Evolutionary conservation across 2,888 invertebrate species (phyloP), one percentile per base, ranked within the genome.

Genomic region (Antheraea yamamai): DNA sequence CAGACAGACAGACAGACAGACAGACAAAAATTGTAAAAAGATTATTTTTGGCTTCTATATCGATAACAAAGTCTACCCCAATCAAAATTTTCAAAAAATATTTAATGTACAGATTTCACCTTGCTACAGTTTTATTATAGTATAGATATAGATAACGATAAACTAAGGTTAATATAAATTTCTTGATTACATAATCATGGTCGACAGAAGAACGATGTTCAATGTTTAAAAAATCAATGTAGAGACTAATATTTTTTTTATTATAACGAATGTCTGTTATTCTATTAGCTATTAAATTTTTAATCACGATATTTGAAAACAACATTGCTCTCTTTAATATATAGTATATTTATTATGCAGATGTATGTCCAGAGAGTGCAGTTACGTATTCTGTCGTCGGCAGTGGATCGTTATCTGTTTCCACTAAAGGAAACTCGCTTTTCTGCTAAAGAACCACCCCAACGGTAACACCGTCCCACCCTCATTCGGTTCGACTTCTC

Each of bases 351-450:
- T 81, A 87, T 87, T 89, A 91, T 90, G 91, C 91, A 93, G 89
- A 91, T 90, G 87, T 89, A 91, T 89, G 87, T 88, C 90, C 87
- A 90, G 89, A 87, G 88, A 91, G 87, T 93, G 92, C 91, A 92
- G 91, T 92, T 92, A 92, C 92, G 93, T 93, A 93, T 94, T 94
- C 94, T 90, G 92, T 92, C 93, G 94, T 91, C 92, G 91, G 92
- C 91, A 91, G 89, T 87, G 93, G 94, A 94, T 95, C 94, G 94
- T 95, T 94, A 95, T 94, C 95, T 94, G 93, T 94, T 94, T 93
- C 93, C 91, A 95, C 91, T 93, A 92, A 95, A 94, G 93, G 91
- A 94, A 94, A 93, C 94, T 93, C 93, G 89, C 92, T 94, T 93
- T 92, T 91, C 91, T 87, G 89, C 90, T 91, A 92, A 92, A 91